Base-by-base conservation (phyloP, 1,140 invertebrate species). In the Eurosta solidaginis region DNA sequence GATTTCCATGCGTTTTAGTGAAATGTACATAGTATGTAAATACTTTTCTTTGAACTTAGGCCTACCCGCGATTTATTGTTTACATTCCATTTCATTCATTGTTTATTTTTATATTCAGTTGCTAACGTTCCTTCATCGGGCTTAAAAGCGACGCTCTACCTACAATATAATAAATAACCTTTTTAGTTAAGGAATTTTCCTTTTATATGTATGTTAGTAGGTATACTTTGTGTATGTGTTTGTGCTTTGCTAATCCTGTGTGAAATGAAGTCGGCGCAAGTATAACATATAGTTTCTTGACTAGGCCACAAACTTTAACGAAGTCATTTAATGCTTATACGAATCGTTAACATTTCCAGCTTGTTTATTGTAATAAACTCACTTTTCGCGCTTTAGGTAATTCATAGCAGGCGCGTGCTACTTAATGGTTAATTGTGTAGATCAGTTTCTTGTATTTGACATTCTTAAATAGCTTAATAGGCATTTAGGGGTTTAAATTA, bases 271-370 rank as follows among this genome's bases (percentile, higher is more conserved):
- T 20, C 27, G 52, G 33, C 33, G 36, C n/a, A 40, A 49, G 40
- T n/a, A n/a, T 68, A 40, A n/a, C 3, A 17, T 68, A 33, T 17
- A 68, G 59, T 40, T 42, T 1, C n/a, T 20, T 68, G 14, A 68
- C 59, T 68, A 33, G 59, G 20, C 17, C 59, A 68, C n/a, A 68
- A 68, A 29, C 40, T 68, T 68, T 42, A 68, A 68, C 59, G 59
- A 68, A 40, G 59, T 17, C 14, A 42, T 68, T 68, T 63, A 63
- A 63, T 68, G 59, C 59, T 68, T 42, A 40, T 27, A n/a, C n/a
- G n/a, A n/a, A n/a, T 33, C 29, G 17, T 20, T 40, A 9, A 5
- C 59, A 7, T 22, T 10, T 17, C 14, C 5, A 20, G 17, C 4
- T n/a, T 40, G 27, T 29, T 29, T 36, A 54, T 12, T 10, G 12